phyloP scores from a whole-genome alignment of 1,140 invertebrate genomes.

The Bombus sylvicola region DNA sequence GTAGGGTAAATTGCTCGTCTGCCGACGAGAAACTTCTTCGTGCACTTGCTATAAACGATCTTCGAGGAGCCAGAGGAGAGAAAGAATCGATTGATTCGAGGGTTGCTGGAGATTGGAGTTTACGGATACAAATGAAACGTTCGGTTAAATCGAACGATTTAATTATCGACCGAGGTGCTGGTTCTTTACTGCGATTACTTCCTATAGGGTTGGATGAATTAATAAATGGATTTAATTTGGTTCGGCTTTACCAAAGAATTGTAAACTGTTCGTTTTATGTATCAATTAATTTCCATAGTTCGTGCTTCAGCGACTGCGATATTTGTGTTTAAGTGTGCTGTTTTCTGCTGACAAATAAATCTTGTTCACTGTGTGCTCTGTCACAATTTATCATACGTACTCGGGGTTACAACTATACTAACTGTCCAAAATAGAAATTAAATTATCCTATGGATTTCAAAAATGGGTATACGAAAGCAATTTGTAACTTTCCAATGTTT shows the following conservation, averaged over 20 bases:
- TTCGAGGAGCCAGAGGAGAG: too few species aligned
- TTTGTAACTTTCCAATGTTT: background rate
- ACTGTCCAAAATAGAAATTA: background rate
- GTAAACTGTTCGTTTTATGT: background rate
- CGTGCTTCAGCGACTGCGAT: background rate
- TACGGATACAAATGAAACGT: background rate
- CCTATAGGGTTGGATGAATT: too few species aligned
- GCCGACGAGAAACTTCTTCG: background rate
- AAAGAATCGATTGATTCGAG: background rate
- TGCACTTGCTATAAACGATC: background rate
- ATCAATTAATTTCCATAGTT: background rate
- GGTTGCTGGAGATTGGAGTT: background rate
- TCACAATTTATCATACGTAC: background rate
- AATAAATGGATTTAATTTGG: background rate
- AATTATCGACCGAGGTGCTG: background rate
- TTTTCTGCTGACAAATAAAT: background rate
- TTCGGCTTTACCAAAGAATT: background rate
- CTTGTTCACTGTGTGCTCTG: background rate
- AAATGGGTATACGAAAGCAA: background rate
- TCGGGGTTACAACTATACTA: background rate
- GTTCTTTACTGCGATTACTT: too few species aligned
- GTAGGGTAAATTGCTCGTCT: background rate
- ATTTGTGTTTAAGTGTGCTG: background rate
- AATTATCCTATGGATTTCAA: background rate
- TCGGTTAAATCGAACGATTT: background rate